A percentile compares a stretch with the other conserved stretches of the same genome.
Conservation (phyloP, 1,140 invertebrate species). For the Drosophila ficusphila region DNA sequence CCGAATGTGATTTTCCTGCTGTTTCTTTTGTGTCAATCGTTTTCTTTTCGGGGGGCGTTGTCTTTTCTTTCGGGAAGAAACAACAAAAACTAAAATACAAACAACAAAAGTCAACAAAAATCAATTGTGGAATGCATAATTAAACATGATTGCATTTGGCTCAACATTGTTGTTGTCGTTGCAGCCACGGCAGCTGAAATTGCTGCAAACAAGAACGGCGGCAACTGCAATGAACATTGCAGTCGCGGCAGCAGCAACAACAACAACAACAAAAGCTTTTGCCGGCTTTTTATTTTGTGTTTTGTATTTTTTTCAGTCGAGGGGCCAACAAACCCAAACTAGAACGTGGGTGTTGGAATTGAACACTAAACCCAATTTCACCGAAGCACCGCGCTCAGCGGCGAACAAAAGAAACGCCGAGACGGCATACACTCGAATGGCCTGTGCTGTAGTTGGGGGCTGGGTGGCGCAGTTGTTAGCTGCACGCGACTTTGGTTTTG, state of each 20-base stretch:
- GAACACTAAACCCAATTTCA: conserved; percentile 81
- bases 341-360: conserved; percentile 80
- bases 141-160: conserved; percentile 70
- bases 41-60: conserved; percentile 41
- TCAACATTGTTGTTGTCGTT: conserved; percentile 27
- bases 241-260: conserved; percentile 8
- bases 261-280: conserved; percentile 35
- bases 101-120: conserved; percentile 24
- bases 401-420: conserved; percentile 19
- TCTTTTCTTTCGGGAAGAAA: too few species aligned
- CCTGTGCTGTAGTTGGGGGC: conserved; percentile 20
- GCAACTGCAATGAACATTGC: conserved; percentile 40
- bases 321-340: conserved; percentile 75
- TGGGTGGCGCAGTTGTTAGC: conserved; percentile 32
- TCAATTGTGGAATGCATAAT: conserved; percentile 74
- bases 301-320: conserved; percentile 15
- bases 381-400: conserved; percentile 51
- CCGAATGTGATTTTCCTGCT: neutral
- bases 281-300: conserved; percentile 33
- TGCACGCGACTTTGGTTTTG: conserved; percentile 59
- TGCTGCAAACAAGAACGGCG: conserved; percentile 24
- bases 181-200: conserved; percentile 24
- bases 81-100: conserved; percentile 4
- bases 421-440: conserved; percentile 10
- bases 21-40: too few species aligned